Conservation (phyloP, 2,797 vertebrate genomes). For the Gymnodraco acuticeps region DNA sequence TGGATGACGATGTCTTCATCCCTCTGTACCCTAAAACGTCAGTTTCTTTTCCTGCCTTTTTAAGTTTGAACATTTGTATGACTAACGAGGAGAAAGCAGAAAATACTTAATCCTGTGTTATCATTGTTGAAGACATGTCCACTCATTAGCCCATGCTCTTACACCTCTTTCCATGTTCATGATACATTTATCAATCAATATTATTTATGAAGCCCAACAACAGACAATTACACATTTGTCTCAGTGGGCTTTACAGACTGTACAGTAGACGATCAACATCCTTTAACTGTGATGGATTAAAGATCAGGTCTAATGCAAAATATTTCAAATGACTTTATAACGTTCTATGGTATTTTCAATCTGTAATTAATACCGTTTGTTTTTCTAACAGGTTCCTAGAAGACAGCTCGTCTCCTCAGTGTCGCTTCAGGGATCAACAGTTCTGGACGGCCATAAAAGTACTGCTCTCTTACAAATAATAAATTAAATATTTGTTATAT, state of each 20-base stretch:
- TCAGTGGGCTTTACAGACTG: too few species aligned
- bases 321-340: background rate
- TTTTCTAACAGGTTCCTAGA: conserved; percentile 81
- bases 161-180: background rate
- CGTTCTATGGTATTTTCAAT: background rate
- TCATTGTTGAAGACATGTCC: background rate
- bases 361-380: background rate
- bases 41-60: conserved; percentile 23
- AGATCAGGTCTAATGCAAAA: background rate
- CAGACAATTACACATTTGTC: too few species aligned
- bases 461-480: conserved; percentile 10
- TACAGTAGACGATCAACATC: background rate
- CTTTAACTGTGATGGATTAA: background rate
- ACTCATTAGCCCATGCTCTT: too few species aligned
- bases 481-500: too few species aligned
- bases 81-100: background rate
- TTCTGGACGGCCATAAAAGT: conserved; percentile 95
- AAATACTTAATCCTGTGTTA: background rate
- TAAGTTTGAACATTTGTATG: background rate
- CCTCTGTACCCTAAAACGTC: conserved; percentile 93
- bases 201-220: too few species aligned
- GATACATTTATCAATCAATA: too few species aligned
- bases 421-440: conserved; percentile 88
- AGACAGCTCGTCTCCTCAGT: conserved; percentile 84
- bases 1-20: conserved; percentile 96